A percentile compares a stretch with the other conserved stretches of the same genome.
Conservation (phyloP, 23 tunicate species). For the Ascidia mentula region DNA sequence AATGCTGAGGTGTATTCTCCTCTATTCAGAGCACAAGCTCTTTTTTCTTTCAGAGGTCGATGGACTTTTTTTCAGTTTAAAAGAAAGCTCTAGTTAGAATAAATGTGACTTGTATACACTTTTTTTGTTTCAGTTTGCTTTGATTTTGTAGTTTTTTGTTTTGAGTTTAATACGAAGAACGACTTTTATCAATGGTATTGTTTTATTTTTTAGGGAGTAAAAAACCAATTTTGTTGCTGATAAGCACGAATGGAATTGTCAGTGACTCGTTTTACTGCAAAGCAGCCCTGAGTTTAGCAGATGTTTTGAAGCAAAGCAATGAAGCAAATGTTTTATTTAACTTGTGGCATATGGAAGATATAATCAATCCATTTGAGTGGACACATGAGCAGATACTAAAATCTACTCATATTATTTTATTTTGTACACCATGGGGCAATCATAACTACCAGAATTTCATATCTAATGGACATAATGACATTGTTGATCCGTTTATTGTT, state of each 20-base stretch:
- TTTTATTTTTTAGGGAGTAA: not conserved
- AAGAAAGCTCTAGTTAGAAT: too few relatives aligned
- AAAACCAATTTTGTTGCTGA: not conserved
- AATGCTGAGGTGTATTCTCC: too few relatives aligned
- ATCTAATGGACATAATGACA: not conserved
- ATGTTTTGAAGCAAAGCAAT: not conserved
- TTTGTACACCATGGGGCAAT: not conserved
- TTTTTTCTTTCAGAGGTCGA: too few relatives aligned
- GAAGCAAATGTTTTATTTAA: not conserved
- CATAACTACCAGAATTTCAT: not conserved
- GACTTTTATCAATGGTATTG: too few relatives aligned
- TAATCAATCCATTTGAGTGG: not conserved
- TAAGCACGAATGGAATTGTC: not conserved
- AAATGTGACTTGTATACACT: too few relatives aligned
- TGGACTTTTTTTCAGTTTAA: too few relatives aligned
- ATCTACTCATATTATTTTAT: not conserved
- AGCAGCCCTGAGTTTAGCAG: not conserved
- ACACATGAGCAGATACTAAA: not conserved
- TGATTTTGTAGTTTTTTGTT: too few relatives aligned
- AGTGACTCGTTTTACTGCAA: not conserved
- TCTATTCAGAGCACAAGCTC: too few relatives aligned
- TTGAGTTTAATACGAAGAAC: too few relatives aligned
- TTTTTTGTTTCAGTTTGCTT: too few relatives aligned
- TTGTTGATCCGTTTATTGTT: not conserved
- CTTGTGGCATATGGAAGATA: not conserved